These are phyloP conservation scores for Eolophus roseicapilla DNA, from an alignment of 2,113 vertebrate species.

Conservation along the genomic window DNA sequence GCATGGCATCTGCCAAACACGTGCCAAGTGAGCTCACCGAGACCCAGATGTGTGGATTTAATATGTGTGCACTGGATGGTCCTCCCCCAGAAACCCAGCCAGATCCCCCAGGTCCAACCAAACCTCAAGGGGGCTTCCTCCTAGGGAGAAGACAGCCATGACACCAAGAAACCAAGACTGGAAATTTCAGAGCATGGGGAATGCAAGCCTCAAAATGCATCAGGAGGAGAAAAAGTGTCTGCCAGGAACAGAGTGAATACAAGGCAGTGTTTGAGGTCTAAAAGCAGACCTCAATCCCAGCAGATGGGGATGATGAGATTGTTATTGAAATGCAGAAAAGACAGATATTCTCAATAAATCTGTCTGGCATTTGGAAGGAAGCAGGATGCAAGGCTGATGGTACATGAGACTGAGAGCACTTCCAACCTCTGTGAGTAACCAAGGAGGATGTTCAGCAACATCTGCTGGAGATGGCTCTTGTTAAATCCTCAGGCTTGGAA, in stretches of 20 bases:
- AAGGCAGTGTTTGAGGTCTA: not conserved
- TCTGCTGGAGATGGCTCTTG: not conserved
- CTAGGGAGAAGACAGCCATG: not conserved
- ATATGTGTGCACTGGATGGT: accelerated
- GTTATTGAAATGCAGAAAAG: conserved; percentile 25
- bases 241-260: not conserved
- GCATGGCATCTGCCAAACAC: accelerated
- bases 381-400: not conserved
- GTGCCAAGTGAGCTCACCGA: not conserved
- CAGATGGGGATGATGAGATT: conserved; percentile 8
- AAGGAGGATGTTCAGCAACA: not conserved
- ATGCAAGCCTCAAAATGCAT: not conserved
- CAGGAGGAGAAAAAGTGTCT: not conserved
- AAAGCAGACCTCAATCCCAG: not conserved
- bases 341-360: conserved; percentile 4
- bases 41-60: not conserved
- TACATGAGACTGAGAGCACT: not conserved
- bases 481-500: conserved; percentile 1
- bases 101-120: not conserved
- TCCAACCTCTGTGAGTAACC: not conserved
- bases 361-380: conserved; percentile 5
- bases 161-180: not conserved
- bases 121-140: not conserved
- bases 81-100: not conserved
- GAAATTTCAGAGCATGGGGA: not conserved